These are phyloP conservation scores for Zoanthus sociatus DNA, from an alignment of 92 coral and sea anemone species.

Conservation along the genomic window DNA sequence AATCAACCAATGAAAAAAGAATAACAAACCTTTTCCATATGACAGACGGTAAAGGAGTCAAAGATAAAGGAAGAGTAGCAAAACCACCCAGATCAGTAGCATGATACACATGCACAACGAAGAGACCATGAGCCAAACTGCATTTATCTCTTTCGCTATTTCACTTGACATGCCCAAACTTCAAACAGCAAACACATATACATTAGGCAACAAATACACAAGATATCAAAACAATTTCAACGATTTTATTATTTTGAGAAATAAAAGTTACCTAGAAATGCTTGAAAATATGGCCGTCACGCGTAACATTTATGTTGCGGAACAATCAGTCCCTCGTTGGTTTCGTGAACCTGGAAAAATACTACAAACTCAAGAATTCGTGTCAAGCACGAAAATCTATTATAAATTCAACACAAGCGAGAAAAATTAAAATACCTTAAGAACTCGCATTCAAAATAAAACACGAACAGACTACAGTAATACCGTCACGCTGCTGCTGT, in stretches of 20 bases:
- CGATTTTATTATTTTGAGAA: slow-evolving; percentile 2
- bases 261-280: not conserved
- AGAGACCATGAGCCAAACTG: slow-evolving; percentile 2
- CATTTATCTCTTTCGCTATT: slow-evolving; percentile 25
- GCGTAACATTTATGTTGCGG: slow-evolving; percentile 14
- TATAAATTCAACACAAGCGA: not conserved
- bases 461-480: not conserved
- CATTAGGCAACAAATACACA: slow-evolving; percentile 18
- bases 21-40: too few species aligned
- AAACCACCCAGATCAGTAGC: not conserved
- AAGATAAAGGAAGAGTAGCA: too few species aligned
- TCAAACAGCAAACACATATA: slow-evolving; percentile 3
- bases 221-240: not conserved
- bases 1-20: too few species aligned
- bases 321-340: not conserved
- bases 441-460: not conserved
- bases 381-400: too few species aligned
- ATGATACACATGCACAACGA: slow-evolving; percentile 17
- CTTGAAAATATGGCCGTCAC: slow-evolving; percentile 31
- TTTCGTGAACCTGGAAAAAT: slow-evolving; percentile 1
- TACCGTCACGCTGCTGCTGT: not conserved
- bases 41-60: too few species aligned
- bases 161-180: slow-evolving; percentile 2
- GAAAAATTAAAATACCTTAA: not conserved
- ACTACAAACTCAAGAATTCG: not conserved